Conservation (phyloP, 2,113 vertebrate genomes). For the Phyllopteryx taeniolatus region DNA sequence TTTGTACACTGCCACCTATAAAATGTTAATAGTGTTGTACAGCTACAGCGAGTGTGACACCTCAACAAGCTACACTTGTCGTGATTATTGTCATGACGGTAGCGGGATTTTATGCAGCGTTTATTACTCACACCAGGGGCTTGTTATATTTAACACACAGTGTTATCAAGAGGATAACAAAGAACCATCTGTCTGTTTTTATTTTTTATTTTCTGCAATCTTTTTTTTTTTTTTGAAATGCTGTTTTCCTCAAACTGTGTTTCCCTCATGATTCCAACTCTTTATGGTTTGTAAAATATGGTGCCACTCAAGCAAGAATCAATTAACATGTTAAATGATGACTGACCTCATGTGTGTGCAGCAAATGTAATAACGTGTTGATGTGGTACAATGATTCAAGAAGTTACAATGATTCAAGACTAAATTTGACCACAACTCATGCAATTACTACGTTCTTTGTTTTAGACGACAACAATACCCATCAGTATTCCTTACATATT, state of each 20-base stretch:
- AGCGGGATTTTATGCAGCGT: slow-evolving; percentile 57
- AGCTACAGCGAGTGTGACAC: slow-evolving; percentile 37
- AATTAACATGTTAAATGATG: neutral
- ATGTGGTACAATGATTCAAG: no score
- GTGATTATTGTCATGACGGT: slow-evolving; percentile 51
- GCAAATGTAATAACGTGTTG: no score
- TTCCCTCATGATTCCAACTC: neutral
- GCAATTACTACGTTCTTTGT: no score
- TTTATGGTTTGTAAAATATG: slow-evolving; percentile 16
- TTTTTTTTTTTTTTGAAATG: slow-evolving; percentile 11
- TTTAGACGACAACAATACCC: no score
- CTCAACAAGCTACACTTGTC: slow-evolving; percentile 53
- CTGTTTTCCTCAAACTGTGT: neutral
- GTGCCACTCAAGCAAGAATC: neutral
- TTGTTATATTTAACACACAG: slow-evolving; percentile 57
- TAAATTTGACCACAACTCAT: no score
- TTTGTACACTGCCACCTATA: slow-evolving; percentile 23
- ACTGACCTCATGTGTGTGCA: neutral
- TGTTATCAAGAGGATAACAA: slow-evolving; percentile 49
- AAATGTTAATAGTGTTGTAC: slow-evolving; percentile 22
- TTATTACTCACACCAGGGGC: slow-evolving; percentile 52
- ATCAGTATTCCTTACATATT: no score
- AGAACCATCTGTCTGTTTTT: slow-evolving; percentile 51
- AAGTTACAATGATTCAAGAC: no score
- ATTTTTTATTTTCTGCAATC: slow-evolving; percentile 5